Evolutionary conservation across 2,888 invertebrate species (phyloP).

Genomic region (Lottia gigantea): DNA sequence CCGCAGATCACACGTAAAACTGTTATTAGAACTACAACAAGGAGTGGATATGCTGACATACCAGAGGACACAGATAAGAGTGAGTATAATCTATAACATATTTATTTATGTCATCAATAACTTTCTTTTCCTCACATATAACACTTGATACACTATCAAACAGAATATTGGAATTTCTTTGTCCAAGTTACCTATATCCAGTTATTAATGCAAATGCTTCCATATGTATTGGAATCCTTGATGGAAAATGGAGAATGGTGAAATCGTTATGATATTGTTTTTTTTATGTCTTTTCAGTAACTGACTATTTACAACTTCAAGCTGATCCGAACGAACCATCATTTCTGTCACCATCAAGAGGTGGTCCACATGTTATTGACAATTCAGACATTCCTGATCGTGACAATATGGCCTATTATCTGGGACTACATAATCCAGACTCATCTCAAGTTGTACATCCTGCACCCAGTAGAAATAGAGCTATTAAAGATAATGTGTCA

Average conservation of each 20-base stretch:
- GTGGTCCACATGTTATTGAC: conserved; percentile 21
- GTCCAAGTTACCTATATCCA: too few species aligned
- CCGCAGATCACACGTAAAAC: conserved; percentile 56
- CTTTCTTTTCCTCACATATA: neutral
- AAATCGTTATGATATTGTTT: conserved; percentile 4
- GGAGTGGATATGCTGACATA: conserved; percentile 45
- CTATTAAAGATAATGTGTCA: conserved; percentile 43
- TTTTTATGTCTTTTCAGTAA: conserved; percentile 14
- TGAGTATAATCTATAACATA: conserved; percentile 33
- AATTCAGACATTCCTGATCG: conserved; percentile 40
- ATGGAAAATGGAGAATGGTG: neutral
- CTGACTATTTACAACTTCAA: conserved; percentile 7
- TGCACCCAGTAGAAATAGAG: conserved; percentile 35
- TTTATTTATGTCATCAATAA: too few species aligned
- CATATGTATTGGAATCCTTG: too few species aligned
- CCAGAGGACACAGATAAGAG: conserved; percentile 48
- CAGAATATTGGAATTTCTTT: neutral
- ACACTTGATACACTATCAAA: neutral
- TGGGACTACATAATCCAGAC: conserved; percentile 25
- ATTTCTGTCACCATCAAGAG: conserved; percentile 27
- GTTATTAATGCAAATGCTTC: too few species aligned
- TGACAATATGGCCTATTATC: conserved; percentile 52
- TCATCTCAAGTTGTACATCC: conserved; percentile 36
- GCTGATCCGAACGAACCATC: conserved; percentile 22
- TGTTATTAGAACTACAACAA: conserved; percentile 53